Percentiles rank a stretch among this genome's conserved stretches.
Conservation (phyloP, 2,888 invertebrate genomes). For the Opisthograptis luteolata region DNA sequence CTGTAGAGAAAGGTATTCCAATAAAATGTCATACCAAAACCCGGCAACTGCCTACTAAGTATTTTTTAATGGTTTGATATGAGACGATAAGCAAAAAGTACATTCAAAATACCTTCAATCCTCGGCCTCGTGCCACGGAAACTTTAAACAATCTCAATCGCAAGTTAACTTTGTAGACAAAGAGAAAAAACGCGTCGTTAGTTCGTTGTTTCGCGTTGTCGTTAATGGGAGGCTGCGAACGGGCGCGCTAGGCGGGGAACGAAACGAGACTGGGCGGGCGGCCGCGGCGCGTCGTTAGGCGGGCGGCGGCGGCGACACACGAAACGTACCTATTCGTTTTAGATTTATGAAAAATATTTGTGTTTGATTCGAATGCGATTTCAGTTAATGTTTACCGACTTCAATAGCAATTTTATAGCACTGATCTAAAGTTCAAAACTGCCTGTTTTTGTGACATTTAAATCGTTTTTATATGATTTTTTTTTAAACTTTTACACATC, state of each 20-base stretch:
- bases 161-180: neutral
- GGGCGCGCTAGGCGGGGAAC: conserved; percentile 15
- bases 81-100: neutral
- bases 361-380: neutral
- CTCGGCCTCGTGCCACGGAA: neutral
- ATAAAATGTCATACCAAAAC: no score
- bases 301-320: conserved; percentile 1
- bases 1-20: neutral
- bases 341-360: neutral
- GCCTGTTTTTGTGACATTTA: no score
- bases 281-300: conserved; percentile 21
- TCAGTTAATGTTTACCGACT: neutral
- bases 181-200: conserved; percentile 2
- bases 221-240: conserved; percentile 9
- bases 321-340: conserved; percentile 5
- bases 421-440: no score
- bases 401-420: no score
- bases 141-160: neutral
- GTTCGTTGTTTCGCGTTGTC: neutral
- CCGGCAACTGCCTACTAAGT: no score
- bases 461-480: no score
- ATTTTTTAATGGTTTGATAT: no score
- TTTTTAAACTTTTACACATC: no score
- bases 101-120: neutral
- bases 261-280: conserved; percentile 23